These are phyloP conservation scores for Tachuris rubrigastra DNA, from an alignment of 2,113 vertebrate genomes.

Conservation along the genomic window DNA sequence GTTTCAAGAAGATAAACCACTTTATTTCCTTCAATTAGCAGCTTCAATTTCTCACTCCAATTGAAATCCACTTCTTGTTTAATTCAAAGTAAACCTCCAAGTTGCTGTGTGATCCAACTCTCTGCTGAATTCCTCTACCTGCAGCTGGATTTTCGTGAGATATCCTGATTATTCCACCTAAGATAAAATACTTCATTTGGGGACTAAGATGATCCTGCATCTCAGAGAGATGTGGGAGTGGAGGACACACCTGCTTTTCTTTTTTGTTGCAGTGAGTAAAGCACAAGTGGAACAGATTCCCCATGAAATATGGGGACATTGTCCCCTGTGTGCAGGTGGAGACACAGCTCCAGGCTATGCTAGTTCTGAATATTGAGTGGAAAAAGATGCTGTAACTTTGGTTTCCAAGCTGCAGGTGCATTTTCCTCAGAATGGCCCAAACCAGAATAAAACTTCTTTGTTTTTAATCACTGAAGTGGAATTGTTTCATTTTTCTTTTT, in stretches of 20 bases:
- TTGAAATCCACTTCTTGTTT: background rate
- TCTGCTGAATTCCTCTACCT: background rate
- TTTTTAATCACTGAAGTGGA: constrained; percentile 30
- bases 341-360: background rate
- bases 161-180: background rate
- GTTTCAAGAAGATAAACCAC: background rate
- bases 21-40: background rate
- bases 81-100: background rate
- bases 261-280: background rate
- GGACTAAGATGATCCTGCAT: background rate
- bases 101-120: background rate
- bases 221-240: background rate
- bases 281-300: background rate
- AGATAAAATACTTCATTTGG: background rate
- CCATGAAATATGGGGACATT: background rate
- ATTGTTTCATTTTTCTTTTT: constrained; percentile 54
- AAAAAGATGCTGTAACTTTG: background rate
- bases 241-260: background rate
- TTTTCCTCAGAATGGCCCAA: background rate
- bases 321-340: background rate
- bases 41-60: background rate
- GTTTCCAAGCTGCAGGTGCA: background rate
- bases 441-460: background rate
- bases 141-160: background rate
- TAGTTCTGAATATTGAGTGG: background rate